These are phyloP conservation scores for Amphipyra berbera DNA, from an alignment of 2,888 invertebrate genomes.

Conservation along the genomic window DNA sequence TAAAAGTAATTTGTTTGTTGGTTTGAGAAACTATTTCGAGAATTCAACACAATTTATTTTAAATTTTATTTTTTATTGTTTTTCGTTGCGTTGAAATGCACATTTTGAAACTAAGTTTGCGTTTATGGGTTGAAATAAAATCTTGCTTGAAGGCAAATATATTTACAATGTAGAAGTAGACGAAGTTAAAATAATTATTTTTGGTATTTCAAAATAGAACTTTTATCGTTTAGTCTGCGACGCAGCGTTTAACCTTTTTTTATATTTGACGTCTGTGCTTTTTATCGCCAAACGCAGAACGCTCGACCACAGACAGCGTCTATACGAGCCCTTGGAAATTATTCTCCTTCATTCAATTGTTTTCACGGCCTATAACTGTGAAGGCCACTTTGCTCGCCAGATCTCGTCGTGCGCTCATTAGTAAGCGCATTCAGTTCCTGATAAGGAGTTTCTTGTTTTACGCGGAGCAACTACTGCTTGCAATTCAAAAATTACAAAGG, in stretches of 20 bases:
- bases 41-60: constrained; percentile 43
- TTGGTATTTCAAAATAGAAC: no score
- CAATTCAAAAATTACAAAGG: background rate
- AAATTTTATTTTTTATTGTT: constrained; percentile 13
- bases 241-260: no score
- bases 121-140: background rate
- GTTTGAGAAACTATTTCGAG: constrained; percentile 58
- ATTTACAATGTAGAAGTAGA: background rate
- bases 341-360: constrained; percentile 40
- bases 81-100: constrained; percentile 13
- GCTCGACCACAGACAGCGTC: background rate
- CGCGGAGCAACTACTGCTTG: background rate
- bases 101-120: background rate
- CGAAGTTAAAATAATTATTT: no score
- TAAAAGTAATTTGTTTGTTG: constrained; percentile 74
- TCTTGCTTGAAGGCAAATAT: background rate
- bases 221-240: no score
- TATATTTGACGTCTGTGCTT: no score
- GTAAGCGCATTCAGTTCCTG: constrained; percentile 13
- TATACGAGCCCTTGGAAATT: constrained; percentile 2
- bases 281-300: background rate
- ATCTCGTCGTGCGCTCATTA: constrained; percentile 22
- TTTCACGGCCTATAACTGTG: constrained; percentile 25
- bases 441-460: constrained; percentile 26
- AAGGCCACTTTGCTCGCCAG: constrained; percentile 7